A percentile compares a stretch with the other conserved stretches of the same genome.
Evolutionary conservation across 1,140 invertebrate species (phyloP).

Genomic region (Drosophila kikkawai): DNA sequence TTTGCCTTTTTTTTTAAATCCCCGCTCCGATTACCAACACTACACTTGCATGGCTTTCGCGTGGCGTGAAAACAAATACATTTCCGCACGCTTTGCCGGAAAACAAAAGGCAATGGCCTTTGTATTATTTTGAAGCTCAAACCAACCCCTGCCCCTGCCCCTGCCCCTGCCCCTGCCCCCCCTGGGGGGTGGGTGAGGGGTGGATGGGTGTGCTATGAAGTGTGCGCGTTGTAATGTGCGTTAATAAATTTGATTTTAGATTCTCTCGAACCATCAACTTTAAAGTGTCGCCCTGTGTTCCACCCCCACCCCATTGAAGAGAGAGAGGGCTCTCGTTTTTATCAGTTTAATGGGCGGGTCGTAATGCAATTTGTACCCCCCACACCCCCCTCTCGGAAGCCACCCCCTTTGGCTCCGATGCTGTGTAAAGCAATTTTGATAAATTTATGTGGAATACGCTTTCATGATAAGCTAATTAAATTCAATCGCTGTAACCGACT

Average conservation of each 20-base stretch:
- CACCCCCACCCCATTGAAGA: neutral
- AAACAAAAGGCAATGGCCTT: conserved; percentile 29
- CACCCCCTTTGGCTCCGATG: conserved; percentile 30
- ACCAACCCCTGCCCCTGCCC: too few species aligned
- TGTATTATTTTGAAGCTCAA: conserved; percentile 33
- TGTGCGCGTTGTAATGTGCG: conserved; percentile 76
- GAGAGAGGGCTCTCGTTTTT: conserved; percentile 59
- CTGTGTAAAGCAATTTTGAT: conserved; percentile 82
- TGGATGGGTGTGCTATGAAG: conserved; percentile 61
- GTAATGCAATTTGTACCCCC: conserved; percentile 74
- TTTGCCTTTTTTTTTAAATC: neutral
- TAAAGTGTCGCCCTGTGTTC: conserved; percentile 65
- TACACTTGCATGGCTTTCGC: neutral
- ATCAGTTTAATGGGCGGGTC: conserved; percentile 80
- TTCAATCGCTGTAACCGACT: conserved; percentile 81
- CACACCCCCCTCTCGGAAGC: too few species aligned
- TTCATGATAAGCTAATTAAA: conserved; percentile 84
- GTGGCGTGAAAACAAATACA: conserved; percentile 29
- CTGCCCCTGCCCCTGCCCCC: too few species aligned
- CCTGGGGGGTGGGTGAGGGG: neutral
- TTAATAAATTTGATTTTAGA: conserved; percentile 82
- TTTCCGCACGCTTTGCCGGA: conserved; percentile 7
- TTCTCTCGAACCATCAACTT: conserved; percentile 70
- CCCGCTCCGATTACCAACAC: conserved; percentile 3
- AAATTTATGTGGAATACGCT: conserved; percentile 83